These are phyloP conservation scores for Drosophila lacteicornis DNA, from an alignment of 1,140 invertebrate species.

Conservation along the genomic window DNA sequence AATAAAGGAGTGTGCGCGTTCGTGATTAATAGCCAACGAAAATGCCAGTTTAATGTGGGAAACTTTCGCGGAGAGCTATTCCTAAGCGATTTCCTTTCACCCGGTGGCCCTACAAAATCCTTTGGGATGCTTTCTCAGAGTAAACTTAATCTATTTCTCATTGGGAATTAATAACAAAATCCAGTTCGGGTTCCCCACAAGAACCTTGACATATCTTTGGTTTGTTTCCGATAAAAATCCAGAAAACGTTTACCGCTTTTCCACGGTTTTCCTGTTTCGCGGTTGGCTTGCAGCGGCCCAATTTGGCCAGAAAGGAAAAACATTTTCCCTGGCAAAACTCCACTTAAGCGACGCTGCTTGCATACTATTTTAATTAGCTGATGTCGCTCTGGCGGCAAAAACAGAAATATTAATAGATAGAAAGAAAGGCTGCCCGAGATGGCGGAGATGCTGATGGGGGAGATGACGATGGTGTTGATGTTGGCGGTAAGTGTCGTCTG, in stretches of 20 bases:
- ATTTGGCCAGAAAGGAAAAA: slow-evolving; percentile 30
- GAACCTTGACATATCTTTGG: too few relatives aligned
- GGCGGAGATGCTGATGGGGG: neutral
- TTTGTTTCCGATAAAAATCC: too few relatives aligned
- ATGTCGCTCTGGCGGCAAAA: slow-evolving; percentile 44
- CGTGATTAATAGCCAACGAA: too few relatives aligned
- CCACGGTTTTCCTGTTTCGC: slow-evolving; percentile 9
- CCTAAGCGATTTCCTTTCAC: too few relatives aligned
- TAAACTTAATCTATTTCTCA: too few relatives aligned
- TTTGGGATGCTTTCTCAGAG: neutral
- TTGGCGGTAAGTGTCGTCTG: slow-evolving; percentile 32
- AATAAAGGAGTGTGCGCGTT: too few relatives aligned
- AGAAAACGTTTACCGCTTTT: slow-evolving; percentile 14
- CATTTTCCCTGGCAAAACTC: slow-evolving; percentile 39
- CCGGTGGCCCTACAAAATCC: too few relatives aligned
- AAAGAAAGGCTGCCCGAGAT: too few relatives aligned
- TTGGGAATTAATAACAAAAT: too few relatives aligned
- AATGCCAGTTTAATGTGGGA: too few relatives aligned
- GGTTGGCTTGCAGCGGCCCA: slow-evolving; percentile 32
- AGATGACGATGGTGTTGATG: slow-evolving; percentile 4
- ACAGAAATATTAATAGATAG: neutral
- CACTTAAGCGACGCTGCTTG: slow-evolving; percentile 55
- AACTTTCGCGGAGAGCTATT: too few relatives aligned
- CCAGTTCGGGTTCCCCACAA: too few relatives aligned
- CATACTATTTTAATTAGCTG: slow-evolving; percentile 77